Conservation (phyloP, 2,113 vertebrate genomes). For the Oreochromis aureus region DNA sequence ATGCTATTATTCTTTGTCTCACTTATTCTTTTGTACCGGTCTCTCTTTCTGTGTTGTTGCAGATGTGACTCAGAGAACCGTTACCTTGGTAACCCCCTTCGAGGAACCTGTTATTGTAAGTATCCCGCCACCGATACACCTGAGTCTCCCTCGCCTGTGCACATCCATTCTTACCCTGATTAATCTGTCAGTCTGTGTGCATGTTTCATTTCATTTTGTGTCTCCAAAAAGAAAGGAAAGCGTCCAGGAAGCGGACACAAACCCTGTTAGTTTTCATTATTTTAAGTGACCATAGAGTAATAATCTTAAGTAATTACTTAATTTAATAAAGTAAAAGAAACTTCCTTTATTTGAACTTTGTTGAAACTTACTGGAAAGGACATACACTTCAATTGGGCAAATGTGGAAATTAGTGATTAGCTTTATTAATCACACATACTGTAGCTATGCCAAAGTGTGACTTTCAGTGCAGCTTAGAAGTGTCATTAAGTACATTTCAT, state of each 20-base stretch:
- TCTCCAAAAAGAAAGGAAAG: background rate
- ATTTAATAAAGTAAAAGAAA: background rate
- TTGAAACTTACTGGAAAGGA: background rate
- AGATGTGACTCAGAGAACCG: slow-evolving; percentile 95
- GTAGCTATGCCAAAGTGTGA: background rate
- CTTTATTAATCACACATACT: background rate
- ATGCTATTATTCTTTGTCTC: background rate
- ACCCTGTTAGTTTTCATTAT: background rate
- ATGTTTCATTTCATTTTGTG: background rate
- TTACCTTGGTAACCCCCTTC: slow-evolving; percentile 91
- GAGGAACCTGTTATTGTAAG: slow-evolving; percentile 95
- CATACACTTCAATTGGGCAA: background rate
- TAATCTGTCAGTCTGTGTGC: background rate
- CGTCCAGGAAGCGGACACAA: accelerated
- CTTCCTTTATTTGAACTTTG: background rate
- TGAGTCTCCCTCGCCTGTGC: background rate
- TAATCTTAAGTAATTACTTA: background rate
- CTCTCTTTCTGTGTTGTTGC: slow-evolving; percentile 33
- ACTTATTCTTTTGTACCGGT: background rate
- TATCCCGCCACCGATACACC: slow-evolving; percentile 43
- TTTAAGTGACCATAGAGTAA: accelerated
- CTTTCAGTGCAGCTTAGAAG: background rate
- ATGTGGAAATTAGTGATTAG: background rate
- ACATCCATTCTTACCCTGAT: background rate
- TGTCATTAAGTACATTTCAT: background rate